phyloP scores from a whole-genome alignment of 1,140 invertebrate genomes.

The Aphelenchoides besseyi region DNA sequence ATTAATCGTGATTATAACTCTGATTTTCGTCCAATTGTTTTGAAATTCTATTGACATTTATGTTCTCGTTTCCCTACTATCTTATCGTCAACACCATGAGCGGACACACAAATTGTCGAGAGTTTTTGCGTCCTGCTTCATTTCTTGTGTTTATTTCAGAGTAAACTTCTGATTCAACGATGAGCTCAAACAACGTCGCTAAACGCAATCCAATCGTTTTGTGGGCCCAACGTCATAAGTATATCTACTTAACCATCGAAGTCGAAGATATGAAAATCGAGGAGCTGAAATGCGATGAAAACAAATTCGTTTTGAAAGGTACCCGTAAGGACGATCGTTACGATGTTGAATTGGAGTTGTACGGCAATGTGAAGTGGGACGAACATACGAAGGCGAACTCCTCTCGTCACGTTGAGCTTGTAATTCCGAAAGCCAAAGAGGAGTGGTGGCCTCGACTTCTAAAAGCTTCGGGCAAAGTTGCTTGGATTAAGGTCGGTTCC shows the following conservation, averaged over 20 bases:
- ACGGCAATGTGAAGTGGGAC: slow-evolving; percentile 20
- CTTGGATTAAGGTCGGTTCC: slow-evolving; percentile 24
- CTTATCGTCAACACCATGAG: too few species aligned
- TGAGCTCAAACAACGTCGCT: too few species aligned
- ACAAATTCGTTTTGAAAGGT: slow-evolving; percentile 26
- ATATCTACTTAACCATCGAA: slow-evolving; percentile 27
- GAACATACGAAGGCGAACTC: not conserved
- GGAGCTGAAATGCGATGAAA: slow-evolving; percentile 28
- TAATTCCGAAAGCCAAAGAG: slow-evolving; percentile 26
- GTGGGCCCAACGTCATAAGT: slow-evolving; percentile 30
- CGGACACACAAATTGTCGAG: not conserved
- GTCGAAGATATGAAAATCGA: slow-evolving; percentile 30
- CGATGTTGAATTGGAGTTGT: slow-evolving; percentile 25
- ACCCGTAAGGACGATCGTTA: slow-evolving; percentile 1
- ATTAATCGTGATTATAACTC: too few species aligned
- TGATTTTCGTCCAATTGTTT: too few species aligned
- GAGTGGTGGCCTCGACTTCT: slow-evolving; percentile 34
- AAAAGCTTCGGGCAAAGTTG: slow-evolving; percentile 26
- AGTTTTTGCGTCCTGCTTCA: not conserved
- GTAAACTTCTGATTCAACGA: too few species aligned
- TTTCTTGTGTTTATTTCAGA: too few species aligned
- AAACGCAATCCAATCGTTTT: slow-evolving; percentile 20
- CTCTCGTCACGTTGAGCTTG: slow-evolving; percentile 31
- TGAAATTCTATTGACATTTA: too few species aligned
- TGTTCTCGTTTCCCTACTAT: too few species aligned